phyloP scores from a whole-genome alignment of 2,113 vertebrate species.

The Nannospalax galili region DNA sequence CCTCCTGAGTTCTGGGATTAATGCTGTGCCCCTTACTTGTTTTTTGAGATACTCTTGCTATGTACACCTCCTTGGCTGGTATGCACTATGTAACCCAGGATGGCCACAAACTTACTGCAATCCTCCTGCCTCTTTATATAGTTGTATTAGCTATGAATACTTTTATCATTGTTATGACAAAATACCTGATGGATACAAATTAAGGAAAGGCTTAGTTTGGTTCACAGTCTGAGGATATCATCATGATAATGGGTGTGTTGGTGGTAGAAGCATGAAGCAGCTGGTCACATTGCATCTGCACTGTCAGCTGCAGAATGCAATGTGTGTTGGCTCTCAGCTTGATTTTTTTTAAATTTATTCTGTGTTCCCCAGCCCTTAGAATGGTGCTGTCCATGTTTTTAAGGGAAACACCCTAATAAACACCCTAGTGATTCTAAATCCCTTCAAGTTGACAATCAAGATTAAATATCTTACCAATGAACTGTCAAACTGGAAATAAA shows the following conservation, averaged over 20 bases:
- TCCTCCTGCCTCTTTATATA: background rate
- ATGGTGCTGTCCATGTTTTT: background rate
- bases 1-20: too few species aligned
- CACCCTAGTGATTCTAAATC: background rate
- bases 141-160: background rate
- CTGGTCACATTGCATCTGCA: background rate
- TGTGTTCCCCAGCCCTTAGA: too few species aligned
- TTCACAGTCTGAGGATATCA: background rate
- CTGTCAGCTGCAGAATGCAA: background rate
- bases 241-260: background rate
- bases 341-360: background rate
- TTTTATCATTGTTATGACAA: background rate
- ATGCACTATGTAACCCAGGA: background rate
- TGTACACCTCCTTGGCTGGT: too few species aligned
- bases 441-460: background rate
- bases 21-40: too few species aligned
- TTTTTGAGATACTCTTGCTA: too few species aligned
- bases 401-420: background rate
- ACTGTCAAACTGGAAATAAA: conserved; percentile 27
- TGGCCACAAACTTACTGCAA: too few species aligned
- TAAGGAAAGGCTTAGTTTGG: background rate
- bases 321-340: background rate
- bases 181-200: background rate
- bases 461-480: background rate
- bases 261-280: background rate